phyloP scores from a whole-genome alignment of 2,113 vertebrate species.

The Microcebus jonahi region DNA sequence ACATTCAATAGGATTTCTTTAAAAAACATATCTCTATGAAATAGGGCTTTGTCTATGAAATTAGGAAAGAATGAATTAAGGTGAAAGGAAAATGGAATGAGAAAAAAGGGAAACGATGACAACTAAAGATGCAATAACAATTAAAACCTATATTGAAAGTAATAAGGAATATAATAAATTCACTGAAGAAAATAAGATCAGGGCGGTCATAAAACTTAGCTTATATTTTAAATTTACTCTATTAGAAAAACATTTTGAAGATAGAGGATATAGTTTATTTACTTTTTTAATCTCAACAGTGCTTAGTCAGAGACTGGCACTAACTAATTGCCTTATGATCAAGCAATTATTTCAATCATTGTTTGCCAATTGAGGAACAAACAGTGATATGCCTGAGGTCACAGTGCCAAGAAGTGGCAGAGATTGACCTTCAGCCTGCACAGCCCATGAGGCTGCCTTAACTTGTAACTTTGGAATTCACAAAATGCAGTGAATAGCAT shows the following conservation, averaged over 20 bases:
- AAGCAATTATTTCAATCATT: neutral
- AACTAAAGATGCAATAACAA: neutral
- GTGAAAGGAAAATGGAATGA: neutral
- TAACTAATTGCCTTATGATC: neutral
- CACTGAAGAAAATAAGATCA: neutral
- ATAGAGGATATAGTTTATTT: neutral
- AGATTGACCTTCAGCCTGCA: neutral
- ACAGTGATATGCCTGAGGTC: neutral
- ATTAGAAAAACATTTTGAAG: conserved; percentile 6
- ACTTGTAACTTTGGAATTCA: neutral
- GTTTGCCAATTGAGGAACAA: neutral
- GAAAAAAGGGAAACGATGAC: neutral
- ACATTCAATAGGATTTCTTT: neutral
- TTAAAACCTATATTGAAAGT: neutral
- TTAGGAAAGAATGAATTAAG: neutral
- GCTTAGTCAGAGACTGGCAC: neutral
- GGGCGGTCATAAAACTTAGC: neutral
- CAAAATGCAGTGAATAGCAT: rapidly evolving
- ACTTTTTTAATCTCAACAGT: neutral
- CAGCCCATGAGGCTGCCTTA: neutral
- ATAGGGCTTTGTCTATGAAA: neutral
- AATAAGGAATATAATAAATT: neutral
- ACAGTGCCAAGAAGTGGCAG: neutral
- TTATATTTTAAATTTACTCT: conserved; percentile 17
- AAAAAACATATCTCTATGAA: neutral